Evolutionary conservation across 2,888 invertebrate species (phyloP), one percentile per base, ranked within the genome.

Genomic region (Cryptophagus acutangulus): DNA sequence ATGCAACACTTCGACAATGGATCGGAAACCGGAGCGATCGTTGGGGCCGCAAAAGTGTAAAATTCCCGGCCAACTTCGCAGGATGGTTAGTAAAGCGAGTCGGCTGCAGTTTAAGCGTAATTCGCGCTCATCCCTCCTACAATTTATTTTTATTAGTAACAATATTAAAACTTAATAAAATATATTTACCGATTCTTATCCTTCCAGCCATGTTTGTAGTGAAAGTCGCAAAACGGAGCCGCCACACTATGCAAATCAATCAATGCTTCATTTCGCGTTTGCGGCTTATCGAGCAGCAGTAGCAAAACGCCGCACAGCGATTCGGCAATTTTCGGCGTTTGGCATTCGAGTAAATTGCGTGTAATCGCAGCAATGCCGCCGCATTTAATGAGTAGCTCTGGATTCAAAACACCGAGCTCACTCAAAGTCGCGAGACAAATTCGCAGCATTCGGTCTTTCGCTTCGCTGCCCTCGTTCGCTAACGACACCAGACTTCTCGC

Each of bases 141-240:
- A 20, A 38, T 4, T 17, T 16, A 35, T n/a, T 9, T 35, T 38
- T 3, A 9, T 14, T 9, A 42, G 9, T 17, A 13, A 25, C 4
- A 34, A 38, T 34, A n/a, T 18, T 2, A 12, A 30, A 5, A 30
- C 5, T 45, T 45, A 8, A 28, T 36, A 20, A 46, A 41, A 17
- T 20, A 2, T 34, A 24, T 6, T 48, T 64, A 83, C 84, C 82
- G 82, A 68, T 78, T 81, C 55, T 79, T 77, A 60, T 84, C 82
- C 63, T 79, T 79, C 57, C 83, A 85, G 15, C 80, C 79, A 41
- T 82, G 76, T 46, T 82, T 74, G 64, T 82, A 81, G 64, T 91
- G 90, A 62, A 90, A 85, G 70, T 95, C 95, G 61, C 94, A 93
- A 66, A 94, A 92, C 0, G 95, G 94, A 10, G 94, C 91, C 41